Conservation (phyloP, 1,140 invertebrate genomes). For the Drosophila grimshawi region DNA sequence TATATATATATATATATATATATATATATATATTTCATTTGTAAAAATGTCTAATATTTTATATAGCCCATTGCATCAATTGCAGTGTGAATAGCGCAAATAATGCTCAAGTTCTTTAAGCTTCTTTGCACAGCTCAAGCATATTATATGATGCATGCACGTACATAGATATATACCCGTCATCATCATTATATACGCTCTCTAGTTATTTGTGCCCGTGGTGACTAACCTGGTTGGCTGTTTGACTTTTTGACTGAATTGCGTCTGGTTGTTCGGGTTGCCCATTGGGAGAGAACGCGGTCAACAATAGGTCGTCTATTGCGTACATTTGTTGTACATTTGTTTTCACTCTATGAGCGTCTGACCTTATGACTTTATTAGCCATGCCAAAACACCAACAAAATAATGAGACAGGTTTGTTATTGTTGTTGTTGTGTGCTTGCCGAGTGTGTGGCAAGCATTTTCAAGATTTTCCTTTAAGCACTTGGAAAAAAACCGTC, state of each 20-base stretch:
- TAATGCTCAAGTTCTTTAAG: background rate
- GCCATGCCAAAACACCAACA: constrained; percentile 25
- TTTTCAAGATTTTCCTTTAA: constrained; percentile 44
- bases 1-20: no score
- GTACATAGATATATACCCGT: background rate
- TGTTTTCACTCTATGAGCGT: constrained; percentile 29
- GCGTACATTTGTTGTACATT: constrained; percentile 17
- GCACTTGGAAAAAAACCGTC: constrained; percentile 28
- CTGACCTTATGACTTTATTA: constrained; percentile 79
- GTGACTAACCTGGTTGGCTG: constrained; percentile 3
- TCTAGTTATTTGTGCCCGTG: constrained; percentile 1
- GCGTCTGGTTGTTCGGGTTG: constrained; percentile 4
- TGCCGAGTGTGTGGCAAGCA: constrained; percentile 20
- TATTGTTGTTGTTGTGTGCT: constrained; percentile 1
- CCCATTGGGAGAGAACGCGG: constrained; percentile 29
- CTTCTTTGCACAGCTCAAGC: background rate
- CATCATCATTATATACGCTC: constrained; percentile 7
- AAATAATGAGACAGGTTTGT: constrained; percentile 74
- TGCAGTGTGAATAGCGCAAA: no score
- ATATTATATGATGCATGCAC: background rate
- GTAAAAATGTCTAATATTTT: background rate
- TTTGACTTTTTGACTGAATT: constrained; percentile 3
- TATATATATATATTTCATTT: background rate
- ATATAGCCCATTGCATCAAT: no score
- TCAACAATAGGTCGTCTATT: constrained; percentile 31